Conservation (phyloP, 2,113 vertebrate species). For the Brachypodius melanocephalos region DNA sequence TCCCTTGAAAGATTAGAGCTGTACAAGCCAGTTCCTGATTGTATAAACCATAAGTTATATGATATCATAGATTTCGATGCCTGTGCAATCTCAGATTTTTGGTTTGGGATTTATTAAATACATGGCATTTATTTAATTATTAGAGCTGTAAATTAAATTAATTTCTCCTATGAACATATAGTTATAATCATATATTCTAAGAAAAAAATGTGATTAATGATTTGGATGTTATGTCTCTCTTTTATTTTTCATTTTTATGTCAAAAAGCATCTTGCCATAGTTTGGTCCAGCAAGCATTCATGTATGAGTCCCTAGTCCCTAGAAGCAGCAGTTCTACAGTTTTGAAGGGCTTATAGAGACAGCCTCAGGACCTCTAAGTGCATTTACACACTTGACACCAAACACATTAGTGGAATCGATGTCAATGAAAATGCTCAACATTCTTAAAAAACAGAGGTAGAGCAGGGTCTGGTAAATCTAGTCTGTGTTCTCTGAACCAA, state of each 20-base stretch:
- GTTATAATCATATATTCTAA: not conserved
- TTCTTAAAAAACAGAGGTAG: not conserved
- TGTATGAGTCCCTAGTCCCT: not conserved
- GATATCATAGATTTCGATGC: not conserved
- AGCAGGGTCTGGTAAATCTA: not conserved
- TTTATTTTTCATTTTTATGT: not conserved
- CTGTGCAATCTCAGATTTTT: not conserved
- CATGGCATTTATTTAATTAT: not conserved
- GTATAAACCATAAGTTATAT: not conserved
- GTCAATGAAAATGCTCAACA: conserved; percentile 15
- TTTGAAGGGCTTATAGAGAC: not conserved
- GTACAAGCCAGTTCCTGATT: not conserved
- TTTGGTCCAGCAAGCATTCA: not conserved
- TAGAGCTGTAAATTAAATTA: not conserved
- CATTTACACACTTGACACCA: conserved; percentile 13
- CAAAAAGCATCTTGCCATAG: not conserved
- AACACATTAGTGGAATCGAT: not conserved
- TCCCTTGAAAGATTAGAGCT: not conserved
- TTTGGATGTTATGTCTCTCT: not conserved
- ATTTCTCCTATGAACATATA: not conserved
- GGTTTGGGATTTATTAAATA: not conserved
- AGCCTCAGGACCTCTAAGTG: not conserved
- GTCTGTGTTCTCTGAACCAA: not conserved
- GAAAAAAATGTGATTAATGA: not conserved
- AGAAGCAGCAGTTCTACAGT: not conserved